These are phyloP conservation scores for Galeruca laticollis DNA, from an alignment of 2,888 invertebrate species.

Conservation along the genomic window DNA sequence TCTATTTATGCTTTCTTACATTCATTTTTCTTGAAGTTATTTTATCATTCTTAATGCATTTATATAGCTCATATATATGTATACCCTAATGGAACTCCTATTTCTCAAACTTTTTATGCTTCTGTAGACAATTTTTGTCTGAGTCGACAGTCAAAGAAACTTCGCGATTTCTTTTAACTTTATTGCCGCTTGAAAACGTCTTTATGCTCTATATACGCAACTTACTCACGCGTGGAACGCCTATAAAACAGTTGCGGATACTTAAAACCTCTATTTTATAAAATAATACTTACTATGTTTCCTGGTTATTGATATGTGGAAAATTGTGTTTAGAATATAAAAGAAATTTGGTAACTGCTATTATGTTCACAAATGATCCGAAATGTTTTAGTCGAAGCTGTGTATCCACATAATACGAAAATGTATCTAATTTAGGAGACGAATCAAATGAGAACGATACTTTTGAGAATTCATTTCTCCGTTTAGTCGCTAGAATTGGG, in stretches of 20 bases:
- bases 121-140: not conserved
- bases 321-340: not conserved
- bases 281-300: conserved; percentile 9
- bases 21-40: no score
- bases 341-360: no score
- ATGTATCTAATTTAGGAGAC: no score
- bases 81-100: not conserved
- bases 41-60: no score
- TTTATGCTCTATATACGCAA: conserved; percentile 10
- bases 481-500: no score
- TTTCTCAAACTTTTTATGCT: not conserved
- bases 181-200: conserved; percentile 5
- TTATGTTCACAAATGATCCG: no score
- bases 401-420: no score
- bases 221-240: conserved; percentile 11
- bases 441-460: no score
- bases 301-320: not conserved
- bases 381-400: no score
- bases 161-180: conserved; percentile 7
- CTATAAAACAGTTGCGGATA: conserved; percentile 11
- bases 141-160: conserved; percentile 7
- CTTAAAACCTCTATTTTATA: conserved; percentile 9
- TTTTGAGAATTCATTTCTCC: no score
- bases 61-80: not conserved
- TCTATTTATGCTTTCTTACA: no score